Conservation (phyloP, 2,113 vertebrate genomes). For the Clarias gariepinus region DNA sequence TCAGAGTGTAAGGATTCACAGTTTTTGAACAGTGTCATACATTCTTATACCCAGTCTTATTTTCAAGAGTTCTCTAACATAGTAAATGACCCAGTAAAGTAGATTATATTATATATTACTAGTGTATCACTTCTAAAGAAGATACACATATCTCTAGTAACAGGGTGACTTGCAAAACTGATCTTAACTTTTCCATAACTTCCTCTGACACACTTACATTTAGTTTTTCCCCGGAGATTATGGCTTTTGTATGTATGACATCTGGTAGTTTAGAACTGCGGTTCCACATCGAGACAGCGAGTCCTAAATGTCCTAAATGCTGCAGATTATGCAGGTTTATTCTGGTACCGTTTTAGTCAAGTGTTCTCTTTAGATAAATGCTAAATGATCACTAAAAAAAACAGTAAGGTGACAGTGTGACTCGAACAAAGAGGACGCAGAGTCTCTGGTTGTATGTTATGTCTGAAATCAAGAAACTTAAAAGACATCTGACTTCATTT, state of each 20-base stretch:
- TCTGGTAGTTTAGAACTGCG: neutral
- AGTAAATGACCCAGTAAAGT: neutral
- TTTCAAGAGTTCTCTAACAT: neutral
- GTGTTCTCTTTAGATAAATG: constrained; percentile 21
- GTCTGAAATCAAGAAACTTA: neutral
- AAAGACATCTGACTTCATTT: neutral
- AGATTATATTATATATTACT: no score
- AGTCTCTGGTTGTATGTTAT: neutral
- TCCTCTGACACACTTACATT: neutral
- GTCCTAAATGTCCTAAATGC: constrained; percentile 22
- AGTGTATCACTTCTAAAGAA: neutral
- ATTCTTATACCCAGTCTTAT: neutral
- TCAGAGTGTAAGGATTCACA: neutral
- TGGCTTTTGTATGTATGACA: neutral
- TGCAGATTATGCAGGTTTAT: constrained; percentile 19
- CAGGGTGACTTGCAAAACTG: neutral
- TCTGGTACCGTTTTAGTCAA: neutral
- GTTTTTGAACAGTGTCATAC: neutral
- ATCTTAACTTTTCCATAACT: neutral
- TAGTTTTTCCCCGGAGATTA: neutral
- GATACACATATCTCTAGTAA: neutral
- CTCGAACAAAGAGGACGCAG: neutral
- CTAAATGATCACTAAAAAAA: neutral
- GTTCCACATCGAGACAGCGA: neutral
- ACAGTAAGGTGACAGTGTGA: neutral